Conservation (phyloP, 2,113 vertebrate genomes). For the Acrocephalus kingi region DNA sequence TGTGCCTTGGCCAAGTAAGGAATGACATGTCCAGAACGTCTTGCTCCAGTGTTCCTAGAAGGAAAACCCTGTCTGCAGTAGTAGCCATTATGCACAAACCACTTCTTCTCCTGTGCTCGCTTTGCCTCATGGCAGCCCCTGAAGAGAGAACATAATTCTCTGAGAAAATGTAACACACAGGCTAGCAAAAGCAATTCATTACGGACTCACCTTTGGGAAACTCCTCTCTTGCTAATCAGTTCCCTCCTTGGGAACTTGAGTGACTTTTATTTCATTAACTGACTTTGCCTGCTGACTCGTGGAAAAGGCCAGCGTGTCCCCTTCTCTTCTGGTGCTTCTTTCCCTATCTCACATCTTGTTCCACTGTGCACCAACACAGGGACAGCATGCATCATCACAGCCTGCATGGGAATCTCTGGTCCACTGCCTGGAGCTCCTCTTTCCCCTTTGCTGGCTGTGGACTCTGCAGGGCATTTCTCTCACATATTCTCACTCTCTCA, state of each 20-base stretch:
- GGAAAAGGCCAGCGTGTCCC: background rate
- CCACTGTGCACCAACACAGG: too few relatives aligned
- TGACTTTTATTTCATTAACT: background rate
- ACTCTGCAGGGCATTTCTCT: background rate
- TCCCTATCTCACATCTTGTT: background rate
- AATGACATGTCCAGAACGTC: rapidly evolving
- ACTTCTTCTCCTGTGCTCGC: background rate
- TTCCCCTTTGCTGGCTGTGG: background rate
- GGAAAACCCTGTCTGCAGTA: background rate
- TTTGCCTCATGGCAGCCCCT: background rate
- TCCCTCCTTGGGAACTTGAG: background rate
- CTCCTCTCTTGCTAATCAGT: background rate
- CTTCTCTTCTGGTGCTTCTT: background rate
- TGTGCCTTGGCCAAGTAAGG: rapidly evolving
- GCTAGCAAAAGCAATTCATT: background rate
- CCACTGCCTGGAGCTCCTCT: background rate
- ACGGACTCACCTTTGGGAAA: background rate
- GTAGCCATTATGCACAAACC: background rate
- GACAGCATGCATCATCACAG: rapidly evolving
- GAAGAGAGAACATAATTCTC: background rate
- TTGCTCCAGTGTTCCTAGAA: background rate
- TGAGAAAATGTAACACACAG: background rate
- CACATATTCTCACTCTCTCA: background rate
- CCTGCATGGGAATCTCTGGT: background rate
- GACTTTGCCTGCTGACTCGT: background rate